Evolutionary conservation across 1,140 invertebrate species (phyloP).

Genomic region (Anoplophora glabripennis): DNA sequence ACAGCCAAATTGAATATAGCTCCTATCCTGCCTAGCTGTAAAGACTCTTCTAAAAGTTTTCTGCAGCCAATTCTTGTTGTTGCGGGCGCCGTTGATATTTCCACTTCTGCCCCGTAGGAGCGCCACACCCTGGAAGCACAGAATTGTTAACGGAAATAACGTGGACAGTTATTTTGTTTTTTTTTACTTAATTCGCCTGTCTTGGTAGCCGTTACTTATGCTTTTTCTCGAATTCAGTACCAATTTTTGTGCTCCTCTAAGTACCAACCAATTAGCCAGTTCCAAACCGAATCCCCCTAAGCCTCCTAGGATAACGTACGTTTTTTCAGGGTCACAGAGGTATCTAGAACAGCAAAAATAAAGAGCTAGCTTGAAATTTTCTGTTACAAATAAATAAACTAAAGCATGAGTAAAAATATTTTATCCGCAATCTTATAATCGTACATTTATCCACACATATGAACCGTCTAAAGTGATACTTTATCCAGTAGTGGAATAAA

Average conservation of each 20-base stretch:
- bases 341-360: constrained; percentile 29
- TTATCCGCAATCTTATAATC: neutral
- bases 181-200: constrained; percentile 56
- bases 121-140: constrained; percentile 58
- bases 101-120: constrained; percentile 59
- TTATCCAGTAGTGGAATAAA: too few species aligned
- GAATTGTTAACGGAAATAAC: too few species aligned
- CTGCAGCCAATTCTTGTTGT: constrained; percentile 60
- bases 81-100: constrained; percentile 64
- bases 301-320: constrained; percentile 67
- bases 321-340: constrained; percentile 50
- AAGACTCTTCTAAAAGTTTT: constrained; percentile 60
- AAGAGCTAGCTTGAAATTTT: too few species aligned
- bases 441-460: too few species aligned
- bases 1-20: constrained; percentile 84
- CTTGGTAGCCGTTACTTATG: constrained; percentile 77
- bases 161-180: too few species aligned
- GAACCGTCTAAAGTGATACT: too few species aligned
- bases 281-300: constrained; percentile 90
- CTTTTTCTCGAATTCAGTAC: constrained; percentile 78
- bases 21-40: constrained; percentile 62
- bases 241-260: constrained; percentile 74
- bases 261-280: constrained; percentile 80
- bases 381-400: too few species aligned
- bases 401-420: neutral